Conservation (phyloP, 2,888 invertebrate genomes). For the Spatulosminthurus flaviceps region DNA sequence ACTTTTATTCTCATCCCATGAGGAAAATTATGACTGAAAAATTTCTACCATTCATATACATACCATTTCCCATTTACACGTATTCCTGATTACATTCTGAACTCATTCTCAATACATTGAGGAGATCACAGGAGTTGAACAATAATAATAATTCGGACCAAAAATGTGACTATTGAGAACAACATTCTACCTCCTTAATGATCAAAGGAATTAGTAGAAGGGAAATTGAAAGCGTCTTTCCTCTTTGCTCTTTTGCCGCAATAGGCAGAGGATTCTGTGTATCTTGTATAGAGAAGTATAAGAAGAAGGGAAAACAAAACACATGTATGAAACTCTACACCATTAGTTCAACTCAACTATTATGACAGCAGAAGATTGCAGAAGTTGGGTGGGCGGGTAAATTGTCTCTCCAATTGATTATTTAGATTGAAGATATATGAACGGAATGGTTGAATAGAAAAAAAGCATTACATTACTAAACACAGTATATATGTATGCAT, state of each 20-base stretch:
- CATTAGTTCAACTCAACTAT: conserved; percentile 18
- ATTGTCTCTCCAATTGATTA: conserved; percentile 35
- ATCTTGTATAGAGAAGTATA: not conserved
- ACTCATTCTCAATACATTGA: not conserved
- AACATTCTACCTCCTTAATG: conserved; percentile 12
- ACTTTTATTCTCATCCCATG: not conserved
- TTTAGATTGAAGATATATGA: conserved; percentile 25
- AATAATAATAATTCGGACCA: conserved; percentile 27
- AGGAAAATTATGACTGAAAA: not conserved
- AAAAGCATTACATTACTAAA: not conserved
- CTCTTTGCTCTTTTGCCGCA: not conserved
- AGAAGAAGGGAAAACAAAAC: not conserved
- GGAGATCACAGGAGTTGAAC: not conserved
- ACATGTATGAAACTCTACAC: not conserved
- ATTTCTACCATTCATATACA: not conserved
- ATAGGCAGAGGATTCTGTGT: not conserved
- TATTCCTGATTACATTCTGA: conserved; percentile 15
- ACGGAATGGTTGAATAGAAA: not conserved
- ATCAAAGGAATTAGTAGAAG: conserved; percentile 35
- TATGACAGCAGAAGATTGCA: conserved; percentile 16
- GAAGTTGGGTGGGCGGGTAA: conserved; percentile 33
- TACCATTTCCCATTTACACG: too few species aligned
- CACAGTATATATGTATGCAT: too few species aligned
- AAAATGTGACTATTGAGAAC: conserved; percentile 16
- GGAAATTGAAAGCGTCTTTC: conserved; percentile 26